These are phyloP conservation scores for Mugil cephalus DNA, from an alignment of 2,113 vertebrate genomes.

Conservation along the genomic window DNA sequence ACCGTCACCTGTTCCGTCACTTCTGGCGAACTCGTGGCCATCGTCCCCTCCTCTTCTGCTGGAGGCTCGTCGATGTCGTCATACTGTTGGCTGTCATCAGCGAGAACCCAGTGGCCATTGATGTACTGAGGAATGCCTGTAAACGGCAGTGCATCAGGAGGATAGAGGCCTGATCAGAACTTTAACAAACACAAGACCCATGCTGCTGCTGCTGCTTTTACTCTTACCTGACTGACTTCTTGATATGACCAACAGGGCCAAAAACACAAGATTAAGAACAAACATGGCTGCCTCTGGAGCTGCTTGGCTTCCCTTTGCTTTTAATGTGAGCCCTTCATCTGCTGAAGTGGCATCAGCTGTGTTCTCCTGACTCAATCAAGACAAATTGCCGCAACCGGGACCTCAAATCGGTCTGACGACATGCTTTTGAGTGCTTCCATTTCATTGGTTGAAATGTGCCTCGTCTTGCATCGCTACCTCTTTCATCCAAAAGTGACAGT, in stretches of 20 bases:
- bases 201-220: neutral
- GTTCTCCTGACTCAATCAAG: constrained; percentile 56
- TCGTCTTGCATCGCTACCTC: constrained; percentile 9
- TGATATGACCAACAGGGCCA: constrained; percentile 26
- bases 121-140: constrained; percentile 34
- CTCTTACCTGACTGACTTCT: constrained; percentile 54
- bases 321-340: constrained; percentile 52
- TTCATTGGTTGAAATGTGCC: constrained; percentile 32
- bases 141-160: neutral
- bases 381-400: constrained; percentile 21
- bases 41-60: neutral
- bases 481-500: constrained; percentile 7
- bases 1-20: accelerated
- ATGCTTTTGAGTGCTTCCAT: neutral
- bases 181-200: accelerated
- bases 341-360: constrained; percentile 68
- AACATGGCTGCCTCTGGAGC: constrained; percentile 34
- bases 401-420: neutral
- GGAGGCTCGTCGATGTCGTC: neutral
- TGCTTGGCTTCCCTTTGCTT: neutral
- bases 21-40: neutral
- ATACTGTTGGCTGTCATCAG: neutral
- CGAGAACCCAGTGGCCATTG: constrained; percentile 13
- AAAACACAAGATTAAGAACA: constrained; percentile 33
- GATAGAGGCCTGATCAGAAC: neutral